Evolutionary conservation across 2,888 invertebrate species (phyloP).

Genomic region (Thymelicus sylvestris): DNA sequence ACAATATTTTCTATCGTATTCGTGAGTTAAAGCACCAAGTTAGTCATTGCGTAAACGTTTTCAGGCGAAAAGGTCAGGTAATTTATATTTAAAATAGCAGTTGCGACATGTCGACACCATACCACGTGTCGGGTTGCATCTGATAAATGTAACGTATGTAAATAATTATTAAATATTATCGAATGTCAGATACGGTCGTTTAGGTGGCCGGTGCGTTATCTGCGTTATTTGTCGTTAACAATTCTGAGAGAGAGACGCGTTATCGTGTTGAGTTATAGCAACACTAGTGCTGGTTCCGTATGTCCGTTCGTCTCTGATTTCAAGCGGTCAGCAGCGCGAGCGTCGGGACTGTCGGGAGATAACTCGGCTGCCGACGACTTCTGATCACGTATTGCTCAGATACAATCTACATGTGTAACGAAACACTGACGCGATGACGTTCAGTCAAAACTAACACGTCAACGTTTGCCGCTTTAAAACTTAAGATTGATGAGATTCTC

Average conservation of each 20-base stretch:
- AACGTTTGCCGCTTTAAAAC: neutral
- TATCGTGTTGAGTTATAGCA: conserved; percentile 80
- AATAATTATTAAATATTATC: conserved; percentile 84
- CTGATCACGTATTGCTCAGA: conserved; percentile 52
- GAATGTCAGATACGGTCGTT: conserved; percentile 77
- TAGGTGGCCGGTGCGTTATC: conserved; percentile 79
- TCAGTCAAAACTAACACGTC: conserved; percentile 7
- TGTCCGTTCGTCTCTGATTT: conserved; percentile 63
- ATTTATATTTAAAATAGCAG: conserved; percentile 38
- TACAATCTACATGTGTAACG: conserved; percentile 43
- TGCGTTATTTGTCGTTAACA: conserved; percentile 81
- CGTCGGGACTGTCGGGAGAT: conserved; percentile 56
- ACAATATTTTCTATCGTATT: too few species aligned
- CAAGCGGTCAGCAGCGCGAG: conserved; percentile 57
- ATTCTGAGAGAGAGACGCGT: conserved; percentile 66
- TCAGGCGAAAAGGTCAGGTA: conserved; percentile 14
- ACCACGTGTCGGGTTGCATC: conserved; percentile 72
- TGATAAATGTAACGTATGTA: conserved; percentile 77
- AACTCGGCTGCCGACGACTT: conserved; percentile 54
- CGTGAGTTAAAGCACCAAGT: conserved; percentile 3
- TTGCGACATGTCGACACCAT: conserved; percentile 58
- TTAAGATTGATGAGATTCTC: neutral
- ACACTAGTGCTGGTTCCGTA: conserved; percentile 49
- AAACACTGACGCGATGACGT: conserved; percentile 13
- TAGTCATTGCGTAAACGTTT: conserved; percentile 25